phyloP scores from a whole-genome alignment of 30 jellyfish, hydroid and myxozoan species.

The Rhopilema esculentum region DNA sequence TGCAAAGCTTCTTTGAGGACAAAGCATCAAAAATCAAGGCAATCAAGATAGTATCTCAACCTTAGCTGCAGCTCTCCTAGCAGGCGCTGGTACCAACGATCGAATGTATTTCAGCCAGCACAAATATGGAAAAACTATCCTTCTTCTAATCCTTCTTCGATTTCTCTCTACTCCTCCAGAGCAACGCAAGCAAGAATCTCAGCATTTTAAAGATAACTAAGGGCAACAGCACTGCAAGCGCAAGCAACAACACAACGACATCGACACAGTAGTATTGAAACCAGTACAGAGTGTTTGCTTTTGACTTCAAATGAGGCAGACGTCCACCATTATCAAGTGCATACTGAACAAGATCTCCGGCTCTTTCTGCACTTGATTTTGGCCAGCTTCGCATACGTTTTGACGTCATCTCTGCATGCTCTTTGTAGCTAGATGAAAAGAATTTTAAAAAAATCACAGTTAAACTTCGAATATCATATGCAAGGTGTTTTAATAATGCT shows the following conservation, averaged over 20 bases:
- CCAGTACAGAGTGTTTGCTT: constrained; percentile 48
- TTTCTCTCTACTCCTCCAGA: neutral
- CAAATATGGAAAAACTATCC: no score
- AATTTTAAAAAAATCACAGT: neutral
- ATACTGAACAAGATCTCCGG: constrained; percentile 55
- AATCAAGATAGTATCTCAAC: no score
- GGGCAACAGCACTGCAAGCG: neutral
- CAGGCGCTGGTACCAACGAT: no score
- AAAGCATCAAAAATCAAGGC: no score
- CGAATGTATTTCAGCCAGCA: neutral
- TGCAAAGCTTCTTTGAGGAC: no score
- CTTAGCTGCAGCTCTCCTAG: no score
- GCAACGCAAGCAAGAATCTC: neutral
- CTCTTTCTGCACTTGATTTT: constrained; percentile 10
- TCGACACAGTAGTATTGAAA: constrained; percentile 54
- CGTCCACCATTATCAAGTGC: constrained; percentile 58
- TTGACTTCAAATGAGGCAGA: constrained; percentile 58
- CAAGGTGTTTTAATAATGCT: no score
- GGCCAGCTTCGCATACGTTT: constrained; percentile 31
- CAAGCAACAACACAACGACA: constrained; percentile 18
- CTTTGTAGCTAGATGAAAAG: constrained; percentile 13
- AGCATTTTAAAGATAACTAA: neutral
- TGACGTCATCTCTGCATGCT: constrained; percentile 14
- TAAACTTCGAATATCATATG: no score
- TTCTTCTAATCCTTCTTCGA: neutral